Percentiles rank a stretch among this genome's conserved stretches.
These are phyloP conservation scores for Melipona beecheii DNA, from an alignment of 2,888 invertebrate genomes.

Conservation along the genomic window DNA sequence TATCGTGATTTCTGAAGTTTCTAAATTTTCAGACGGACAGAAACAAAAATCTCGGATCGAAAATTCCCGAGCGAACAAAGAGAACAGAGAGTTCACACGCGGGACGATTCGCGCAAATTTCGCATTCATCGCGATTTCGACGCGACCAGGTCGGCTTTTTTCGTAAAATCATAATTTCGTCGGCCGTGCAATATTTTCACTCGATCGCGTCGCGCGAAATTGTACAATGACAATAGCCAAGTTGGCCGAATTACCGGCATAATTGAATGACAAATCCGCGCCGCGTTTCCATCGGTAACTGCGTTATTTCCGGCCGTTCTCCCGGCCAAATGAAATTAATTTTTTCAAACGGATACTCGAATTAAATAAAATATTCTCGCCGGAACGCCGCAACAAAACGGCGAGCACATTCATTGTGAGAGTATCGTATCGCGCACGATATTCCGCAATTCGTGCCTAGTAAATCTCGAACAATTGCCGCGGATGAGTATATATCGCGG, in stretches of 20 bases:
- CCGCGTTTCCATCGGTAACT: conserved; percentile 35
- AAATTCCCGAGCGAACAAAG: no score
- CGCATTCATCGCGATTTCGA: neutral
- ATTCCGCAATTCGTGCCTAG: neutral
- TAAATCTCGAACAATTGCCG: conserved; percentile 4
- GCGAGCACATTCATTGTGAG: neutral
- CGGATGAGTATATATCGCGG: neutral
- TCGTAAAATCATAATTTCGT: conserved; percentile 16
- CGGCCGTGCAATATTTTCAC: conserved; percentile 21
- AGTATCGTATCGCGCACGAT: conserved; percentile 13
- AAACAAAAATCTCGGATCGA: neutral
- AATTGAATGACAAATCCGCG: conserved; percentile 50
- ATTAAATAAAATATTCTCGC: conserved; percentile 27
- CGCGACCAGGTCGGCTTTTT: neutral
- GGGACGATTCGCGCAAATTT: conserved; percentile 10
- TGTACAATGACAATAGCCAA: conserved; percentile 19
- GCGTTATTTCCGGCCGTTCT: neutral
- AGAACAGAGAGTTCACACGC: neutral
- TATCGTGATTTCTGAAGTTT: neutral
- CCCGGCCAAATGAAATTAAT: conserved; percentile 18
- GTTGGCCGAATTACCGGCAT: conserved; percentile 33
- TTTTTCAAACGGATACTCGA: conserved; percentile 23
- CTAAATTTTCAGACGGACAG: neutral
- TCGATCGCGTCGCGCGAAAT: conserved; percentile 4
- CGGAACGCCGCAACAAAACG: neutral